A percentile compares a stretch with the other conserved stretches of the same genome.
Evolutionary conservation across 2,888 invertebrate species (phyloP).

Genomic region (Caenorhabditis auriculariae): DNA sequence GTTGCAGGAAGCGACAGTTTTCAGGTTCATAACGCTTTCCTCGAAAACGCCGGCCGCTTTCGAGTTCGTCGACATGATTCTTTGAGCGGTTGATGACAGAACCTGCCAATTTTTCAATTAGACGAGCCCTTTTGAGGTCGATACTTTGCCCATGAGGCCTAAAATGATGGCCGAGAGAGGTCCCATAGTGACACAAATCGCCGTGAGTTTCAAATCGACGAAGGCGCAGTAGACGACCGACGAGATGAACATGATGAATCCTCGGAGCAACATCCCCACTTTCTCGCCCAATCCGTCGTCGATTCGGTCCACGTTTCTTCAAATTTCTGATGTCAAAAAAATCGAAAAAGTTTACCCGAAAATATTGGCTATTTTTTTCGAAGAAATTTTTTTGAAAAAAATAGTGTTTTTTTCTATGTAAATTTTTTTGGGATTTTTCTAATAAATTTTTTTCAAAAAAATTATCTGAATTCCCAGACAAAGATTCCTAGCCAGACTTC

Average conservation of each 20-base stretch:
- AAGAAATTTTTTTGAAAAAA: too few species aligned
- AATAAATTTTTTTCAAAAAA: too few species aligned
- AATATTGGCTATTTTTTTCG: too few species aligned
- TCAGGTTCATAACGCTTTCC: constrained; percentile 40
- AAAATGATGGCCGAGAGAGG: constrained; percentile 38
- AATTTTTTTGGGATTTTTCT: too few species aligned
- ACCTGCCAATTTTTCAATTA: too few species aligned
- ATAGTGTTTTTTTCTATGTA: too few species aligned
- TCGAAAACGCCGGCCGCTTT: constrained; percentile 33
- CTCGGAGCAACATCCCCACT: constrained; percentile 35
- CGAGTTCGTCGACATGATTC: constrained; percentile 16
- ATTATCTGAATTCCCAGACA: too few species aligned
- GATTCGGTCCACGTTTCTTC: constrained; percentile 33
- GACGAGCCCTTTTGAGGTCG: too few species aligned
- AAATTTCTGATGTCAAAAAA: not conserved
- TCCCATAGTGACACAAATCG: constrained; percentile 36
- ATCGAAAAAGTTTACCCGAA: too few species aligned
- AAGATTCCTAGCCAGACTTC: too few species aligned
- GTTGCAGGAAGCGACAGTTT: constrained; percentile 44
- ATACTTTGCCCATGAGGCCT: constrained; percentile 39
- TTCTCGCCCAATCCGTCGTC: constrained; percentile 39
- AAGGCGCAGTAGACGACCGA: constrained; percentile 33
- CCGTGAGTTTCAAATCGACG: constrained; percentile 38
- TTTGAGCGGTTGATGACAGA: constrained; percentile 13
- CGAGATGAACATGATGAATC: constrained; percentile 39